A percentile compares a stretch with the other conserved stretches of the same genome.
Conservation (phyloP, 2,113 vertebrate species). For the Zingel zingel region DNA sequence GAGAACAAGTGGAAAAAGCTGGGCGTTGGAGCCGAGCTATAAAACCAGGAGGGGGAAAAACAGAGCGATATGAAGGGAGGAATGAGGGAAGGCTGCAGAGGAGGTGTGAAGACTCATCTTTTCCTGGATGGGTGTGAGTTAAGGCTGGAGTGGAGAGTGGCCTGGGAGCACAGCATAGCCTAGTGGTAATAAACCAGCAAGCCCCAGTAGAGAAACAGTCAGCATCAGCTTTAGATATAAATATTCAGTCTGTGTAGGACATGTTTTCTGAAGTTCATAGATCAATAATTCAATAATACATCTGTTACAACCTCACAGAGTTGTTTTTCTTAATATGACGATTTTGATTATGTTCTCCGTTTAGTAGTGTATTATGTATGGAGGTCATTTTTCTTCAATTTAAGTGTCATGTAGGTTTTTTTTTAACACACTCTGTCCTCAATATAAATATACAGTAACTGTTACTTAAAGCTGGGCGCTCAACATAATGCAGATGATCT, state of each 20-base stretch:
- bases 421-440: background rate
- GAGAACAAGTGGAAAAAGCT: slow-evolving; percentile 66
- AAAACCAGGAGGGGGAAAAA: slow-evolving; percentile 45
- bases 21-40: slow-evolving; percentile 60
- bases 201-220: slow-evolving; percentile 54
- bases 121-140: slow-evolving; percentile 76
- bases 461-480: background rate
- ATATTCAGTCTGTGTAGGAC: background rate
- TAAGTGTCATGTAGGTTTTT: too few species aligned
- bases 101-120: slow-evolving; percentile 86
- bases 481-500: background rate
- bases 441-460: background rate
- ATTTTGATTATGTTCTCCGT: background rate
- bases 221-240: background rate
- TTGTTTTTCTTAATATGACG: background rate
- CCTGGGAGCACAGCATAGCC: slow-evolving; percentile 68
- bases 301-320: background rate
- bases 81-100: slow-evolving; percentile 58
- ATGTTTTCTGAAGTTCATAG: background rate
- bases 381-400: background rate
- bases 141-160: slow-evolving; percentile 55
- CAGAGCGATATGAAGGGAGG: slow-evolving; percentile 32
- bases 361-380: too few species aligned
- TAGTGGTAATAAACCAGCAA: slow-evolving; percentile 66
- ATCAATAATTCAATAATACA: slow-evolving; percentile 20